Conservation (phyloP, 2,797 vertebrate species). For the Tachyglossus aculeatus region DNA sequence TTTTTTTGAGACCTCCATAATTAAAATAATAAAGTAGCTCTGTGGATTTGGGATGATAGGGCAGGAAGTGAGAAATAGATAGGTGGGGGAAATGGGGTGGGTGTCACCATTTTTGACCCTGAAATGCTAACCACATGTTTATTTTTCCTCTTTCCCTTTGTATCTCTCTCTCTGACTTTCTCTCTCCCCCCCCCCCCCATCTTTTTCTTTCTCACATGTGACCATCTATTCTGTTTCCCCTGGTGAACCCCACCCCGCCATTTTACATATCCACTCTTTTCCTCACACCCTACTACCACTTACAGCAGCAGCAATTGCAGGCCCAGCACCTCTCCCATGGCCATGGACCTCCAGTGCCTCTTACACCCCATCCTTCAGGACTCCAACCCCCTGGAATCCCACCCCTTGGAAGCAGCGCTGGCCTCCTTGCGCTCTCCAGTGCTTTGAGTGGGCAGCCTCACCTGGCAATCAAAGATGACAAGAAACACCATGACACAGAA, state of each 20-base stretch:
- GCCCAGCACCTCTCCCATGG: conserved; percentile 92
- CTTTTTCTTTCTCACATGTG: not conserved
- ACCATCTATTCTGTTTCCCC: not conserved
- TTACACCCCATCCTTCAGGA: conserved; percentile 91
- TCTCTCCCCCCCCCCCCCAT: not conserved
- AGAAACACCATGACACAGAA: conserved; percentile 90
- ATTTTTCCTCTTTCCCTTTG: not conserved
- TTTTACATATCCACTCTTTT: not conserved
- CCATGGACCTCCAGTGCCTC: conserved; percentile 90
- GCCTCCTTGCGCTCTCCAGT: conserved; percentile 90
- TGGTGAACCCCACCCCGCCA: not conserved
- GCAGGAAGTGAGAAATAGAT: not conserved
- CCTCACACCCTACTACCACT: conserved; percentile 31
- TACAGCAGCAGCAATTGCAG: conserved; percentile 88
- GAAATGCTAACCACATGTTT: conserved; percentile 59
- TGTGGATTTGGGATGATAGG: not conserved
- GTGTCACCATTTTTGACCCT: conserved; percentile 25
- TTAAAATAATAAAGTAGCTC: not conserved
- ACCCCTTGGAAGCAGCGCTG: conserved; percentile 88
- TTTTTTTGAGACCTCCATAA: no score
- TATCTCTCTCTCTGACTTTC: not conserved
- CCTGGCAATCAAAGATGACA: conserved; percentile 91
- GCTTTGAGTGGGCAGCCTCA: conserved; percentile 89
- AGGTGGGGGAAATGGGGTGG: not conserved
- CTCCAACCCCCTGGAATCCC: conserved; percentile 88